Percentiles rank a stretch among this genome's conserved stretches.
These are phyloP conservation scores for Thinocorus orbignyianus DNA, from an alignment of 2,113 vertebrate species.

Conservation along the genomic window DNA sequence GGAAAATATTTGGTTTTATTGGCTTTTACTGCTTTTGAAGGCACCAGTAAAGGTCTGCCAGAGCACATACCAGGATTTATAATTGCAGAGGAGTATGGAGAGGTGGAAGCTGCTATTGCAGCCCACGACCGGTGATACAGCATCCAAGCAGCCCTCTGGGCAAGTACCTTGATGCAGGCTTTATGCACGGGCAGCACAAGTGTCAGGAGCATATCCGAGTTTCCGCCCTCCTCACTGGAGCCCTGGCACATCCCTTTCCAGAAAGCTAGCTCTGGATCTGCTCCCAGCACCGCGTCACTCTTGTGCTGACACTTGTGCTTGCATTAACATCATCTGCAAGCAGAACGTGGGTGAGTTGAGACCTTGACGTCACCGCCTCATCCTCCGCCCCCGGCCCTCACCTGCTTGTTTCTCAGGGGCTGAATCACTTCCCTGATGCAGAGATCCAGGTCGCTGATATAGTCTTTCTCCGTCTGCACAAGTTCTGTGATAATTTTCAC, in stretches of 20 bases:
- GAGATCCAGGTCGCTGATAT: slow-evolving; percentile 85
- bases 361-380: not conserved
- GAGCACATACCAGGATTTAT: not conserved
- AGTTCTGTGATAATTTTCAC: slow-evolving; percentile 90
- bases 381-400: not conserved
- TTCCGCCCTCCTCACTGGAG: not conserved
- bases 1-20: not conserved
- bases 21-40: not conserved
- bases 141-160: not conserved
- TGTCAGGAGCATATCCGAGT: not conserved
- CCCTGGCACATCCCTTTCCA: fast-evolving
- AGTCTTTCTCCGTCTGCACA: slow-evolving; percentile 91
- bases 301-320: not conserved
- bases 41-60: not conserved
- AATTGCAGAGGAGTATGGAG: not conserved
- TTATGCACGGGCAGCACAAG: not conserved
- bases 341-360: not conserved
- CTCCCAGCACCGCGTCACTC: not conserved
- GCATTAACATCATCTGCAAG: not conserved
- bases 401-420: slow-evolving; percentile 87
- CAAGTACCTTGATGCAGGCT: not conserved
- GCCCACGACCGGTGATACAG: not conserved
- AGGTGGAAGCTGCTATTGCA: not conserved
- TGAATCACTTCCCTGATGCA: slow-evolving; percentile 89
- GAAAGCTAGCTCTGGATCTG: fast-evolving